Base-by-base conservation (phyloP, 2,113 vertebrate species). In the Elanoides forficatus region DNA sequence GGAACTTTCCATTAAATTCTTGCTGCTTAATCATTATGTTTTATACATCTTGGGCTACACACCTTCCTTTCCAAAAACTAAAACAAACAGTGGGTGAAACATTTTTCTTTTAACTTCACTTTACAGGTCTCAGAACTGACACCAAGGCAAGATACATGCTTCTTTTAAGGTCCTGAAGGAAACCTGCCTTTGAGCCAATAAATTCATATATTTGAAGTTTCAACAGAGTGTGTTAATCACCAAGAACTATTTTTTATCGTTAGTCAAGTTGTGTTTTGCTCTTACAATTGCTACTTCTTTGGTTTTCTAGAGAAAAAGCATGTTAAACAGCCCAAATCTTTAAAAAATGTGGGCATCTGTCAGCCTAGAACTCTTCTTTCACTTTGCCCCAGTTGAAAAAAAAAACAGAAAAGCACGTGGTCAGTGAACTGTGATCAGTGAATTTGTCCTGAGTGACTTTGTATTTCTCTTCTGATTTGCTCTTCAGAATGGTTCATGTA, bases 401-500 rank as follows among this genome's bases (percentile, higher is more conserved):
- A 53, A 52, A 42, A 20, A 6, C 10, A 26, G 6, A 75, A 81
- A 90, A 86, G 6, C 16, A 58, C 3, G 2, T 34, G 7, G 6
- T 74, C 36, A 79, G 34, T 55, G n/a, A 38, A 76, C 10, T 48
- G 12, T 55, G 7, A 32, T 56, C 8, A 70, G 27, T 40, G 26
- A 58, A 63, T 65, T 74, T 93, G 34, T 74, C 43, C 25, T 65
- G 48, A 65, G 22, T 40, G 1, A 45, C 30, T n/a, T 47, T 86
- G 15, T 66, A 84, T 86, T 87, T 96, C 34, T 93, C 25, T 95
- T 94, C 79, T 52, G 53, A 83, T 87, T 91, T 94, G 66, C 55
- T 67, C 36, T 81, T 96, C n/a, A 78, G 34, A 93, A 45, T 34
- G 7, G 81, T 53, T 78, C 29, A 2, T 75, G 25, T 40, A 82